These are phyloP conservation scores for Pipra filicauda DNA, from an alignment of 2,113 vertebrate species.

Conservation along the genomic window DNA sequence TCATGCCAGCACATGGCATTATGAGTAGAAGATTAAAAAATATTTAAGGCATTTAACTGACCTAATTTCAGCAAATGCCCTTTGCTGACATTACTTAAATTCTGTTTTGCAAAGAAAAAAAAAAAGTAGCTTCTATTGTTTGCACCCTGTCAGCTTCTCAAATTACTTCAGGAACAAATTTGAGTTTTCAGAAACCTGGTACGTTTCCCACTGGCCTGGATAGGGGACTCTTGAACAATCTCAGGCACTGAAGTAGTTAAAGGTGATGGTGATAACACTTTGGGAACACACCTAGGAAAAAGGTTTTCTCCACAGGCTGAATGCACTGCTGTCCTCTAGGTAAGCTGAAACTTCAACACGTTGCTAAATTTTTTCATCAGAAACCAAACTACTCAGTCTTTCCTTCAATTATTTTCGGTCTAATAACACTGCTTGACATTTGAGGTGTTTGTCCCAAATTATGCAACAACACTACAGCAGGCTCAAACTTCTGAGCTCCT, in stretches of 20 bases:
- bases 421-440: background rate
- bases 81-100: constrained; percentile 13
- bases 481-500: background rate
- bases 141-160: background rate
- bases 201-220: background rate
- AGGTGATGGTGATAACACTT: background rate
- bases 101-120: background rate
- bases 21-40: background rate
- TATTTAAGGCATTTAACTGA: background rate
- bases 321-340: background rate
- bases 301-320: background rate
- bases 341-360: background rate
- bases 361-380: background rate
- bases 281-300: background rate
- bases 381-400: background rate
- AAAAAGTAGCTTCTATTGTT: background rate
- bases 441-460: background rate
- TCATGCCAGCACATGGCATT: background rate
- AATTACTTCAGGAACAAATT: background rate
- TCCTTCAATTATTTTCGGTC: background rate
- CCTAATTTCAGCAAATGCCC: background rate
- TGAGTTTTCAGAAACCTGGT: background rate
- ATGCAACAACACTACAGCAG: background rate
- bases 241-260: background rate
- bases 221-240: background rate